phyloP scores from a whole-genome alignment of 2,113 vertebrate species.

The Cynopterus brachyotis region DNA sequence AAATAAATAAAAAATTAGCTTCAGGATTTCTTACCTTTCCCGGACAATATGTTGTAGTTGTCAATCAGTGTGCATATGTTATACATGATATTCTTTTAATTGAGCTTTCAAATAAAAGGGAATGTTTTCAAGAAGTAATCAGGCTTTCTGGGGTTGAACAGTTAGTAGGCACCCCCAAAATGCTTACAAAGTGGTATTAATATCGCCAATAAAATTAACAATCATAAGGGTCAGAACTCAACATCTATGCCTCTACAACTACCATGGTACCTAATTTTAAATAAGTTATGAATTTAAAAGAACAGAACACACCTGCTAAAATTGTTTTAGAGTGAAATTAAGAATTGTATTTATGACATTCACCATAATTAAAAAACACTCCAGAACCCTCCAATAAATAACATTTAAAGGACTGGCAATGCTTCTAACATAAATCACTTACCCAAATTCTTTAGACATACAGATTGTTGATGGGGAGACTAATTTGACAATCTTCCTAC shows the following conservation, averaged over 20 bases:
- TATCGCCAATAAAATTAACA: background rate
- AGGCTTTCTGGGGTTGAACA: background rate
- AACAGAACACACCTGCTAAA: background rate
- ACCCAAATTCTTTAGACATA: slow-evolving; percentile 12
- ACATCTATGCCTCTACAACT: background rate
- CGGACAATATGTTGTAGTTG: background rate
- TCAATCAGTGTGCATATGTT: background rate
- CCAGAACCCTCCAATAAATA: background rate
- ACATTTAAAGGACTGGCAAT: background rate
- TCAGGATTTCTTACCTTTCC: background rate
- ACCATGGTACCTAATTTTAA: background rate
- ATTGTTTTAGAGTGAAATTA: background rate
- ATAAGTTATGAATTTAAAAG: slow-evolving; percentile 18
- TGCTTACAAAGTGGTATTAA: background rate
- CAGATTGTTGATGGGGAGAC: background rate
- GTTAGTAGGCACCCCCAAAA: background rate
- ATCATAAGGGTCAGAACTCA: background rate
- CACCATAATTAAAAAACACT: background rate
- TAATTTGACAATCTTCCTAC: background rate
- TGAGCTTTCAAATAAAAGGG: background rate
- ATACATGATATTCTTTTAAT: background rate
- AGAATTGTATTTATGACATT: background rate
- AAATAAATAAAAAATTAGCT: background rate
- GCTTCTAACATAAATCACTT: background rate
- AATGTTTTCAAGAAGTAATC: background rate